Evolutionary conservation across 1,140 invertebrate species (phyloP).

Genomic region (Cheumatopsyche charites): DNA sequence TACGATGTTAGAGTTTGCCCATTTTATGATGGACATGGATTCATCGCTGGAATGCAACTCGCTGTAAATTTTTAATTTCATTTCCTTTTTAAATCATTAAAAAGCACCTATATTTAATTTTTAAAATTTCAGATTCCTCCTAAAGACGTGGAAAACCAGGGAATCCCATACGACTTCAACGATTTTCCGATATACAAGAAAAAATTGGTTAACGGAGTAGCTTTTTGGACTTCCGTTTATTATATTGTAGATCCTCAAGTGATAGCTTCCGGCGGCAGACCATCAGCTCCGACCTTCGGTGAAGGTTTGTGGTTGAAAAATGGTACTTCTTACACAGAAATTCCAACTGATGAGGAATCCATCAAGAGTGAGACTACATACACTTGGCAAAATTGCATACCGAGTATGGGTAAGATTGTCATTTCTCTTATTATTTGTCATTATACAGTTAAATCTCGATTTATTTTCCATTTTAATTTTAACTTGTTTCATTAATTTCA

Average conservation of each 20-base stretch:
- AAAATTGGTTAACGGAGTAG: slow-evolving; percentile 35
- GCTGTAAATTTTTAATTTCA: slow-evolving; percentile 33
- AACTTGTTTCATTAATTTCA: no score
- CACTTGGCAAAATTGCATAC: slow-evolving; percentile 46
- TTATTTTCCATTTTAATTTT: no score
- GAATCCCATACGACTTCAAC: slow-evolving; percentile 43
- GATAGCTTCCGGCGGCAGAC: slow-evolving; percentile 31
- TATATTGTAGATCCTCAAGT: slow-evolving; percentile 37
- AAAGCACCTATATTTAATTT: no score
- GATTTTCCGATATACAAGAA: slow-evolving; percentile 39
- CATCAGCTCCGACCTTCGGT: slow-evolving; percentile 28
- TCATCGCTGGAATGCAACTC: slow-evolving; percentile 42
- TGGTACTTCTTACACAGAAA: slow-evolving; percentile 26
- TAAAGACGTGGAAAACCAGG: slow-evolving; percentile 39
- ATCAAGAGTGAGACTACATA: slow-evolving; percentile 36
- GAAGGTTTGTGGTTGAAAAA: slow-evolving; percentile 44
- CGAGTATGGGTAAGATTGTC: slow-evolving; percentile 42
- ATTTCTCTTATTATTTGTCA: background rate
- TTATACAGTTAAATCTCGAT: background rate
- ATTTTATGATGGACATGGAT: slow-evolving; percentile 38
- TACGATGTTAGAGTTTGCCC: slow-evolving; percentile 34
- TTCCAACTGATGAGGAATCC: slow-evolving; percentile 38
- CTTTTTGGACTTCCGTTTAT: slow-evolving; percentile 44
- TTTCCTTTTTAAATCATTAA: background rate
- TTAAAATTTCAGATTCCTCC: slow-evolving; percentile 38